Conservation (phyloP, 2,113 vertebrate species). For the Lethenteron reissneri region DNA sequence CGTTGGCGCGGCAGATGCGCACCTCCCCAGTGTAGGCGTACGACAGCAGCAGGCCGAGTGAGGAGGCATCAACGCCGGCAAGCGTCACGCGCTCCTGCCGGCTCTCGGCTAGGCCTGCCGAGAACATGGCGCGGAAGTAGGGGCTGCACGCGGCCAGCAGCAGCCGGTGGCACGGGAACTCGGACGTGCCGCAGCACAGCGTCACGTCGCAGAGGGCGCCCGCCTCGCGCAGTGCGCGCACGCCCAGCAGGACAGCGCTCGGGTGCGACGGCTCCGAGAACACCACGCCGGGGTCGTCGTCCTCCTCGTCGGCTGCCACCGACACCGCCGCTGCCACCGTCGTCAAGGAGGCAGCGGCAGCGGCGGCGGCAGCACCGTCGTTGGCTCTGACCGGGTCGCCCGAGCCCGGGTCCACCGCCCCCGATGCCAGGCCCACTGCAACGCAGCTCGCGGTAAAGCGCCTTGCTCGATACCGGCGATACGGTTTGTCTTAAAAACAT, state of each 20-base stretch:
- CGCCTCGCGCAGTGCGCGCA: slow-evolving; percentile 34
- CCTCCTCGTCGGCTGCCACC: too few relatives aligned
- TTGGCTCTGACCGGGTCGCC: too few relatives aligned
- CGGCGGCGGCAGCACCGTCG: too few relatives aligned
- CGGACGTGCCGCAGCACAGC: slow-evolving; percentile 37
- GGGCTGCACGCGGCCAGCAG: slow-evolving; percentile 41
- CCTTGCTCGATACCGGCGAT: too few relatives aligned
- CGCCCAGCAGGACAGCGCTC: slow-evolving; percentile 32
- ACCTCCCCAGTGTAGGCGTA: slow-evolving; percentile 88
- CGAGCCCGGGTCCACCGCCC: too few relatives aligned
- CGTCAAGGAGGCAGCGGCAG: too few relatives aligned
- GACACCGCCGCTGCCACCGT: too few relatives aligned
- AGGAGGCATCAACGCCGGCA: slow-evolving; percentile 66
- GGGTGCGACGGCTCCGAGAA: slow-evolving; percentile 31
- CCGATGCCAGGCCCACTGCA: too few relatives aligned
- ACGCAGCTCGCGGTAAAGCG: too few relatives aligned
- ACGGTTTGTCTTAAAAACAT: too few relatives aligned
- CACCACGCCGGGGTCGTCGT: slow-evolving; percentile 10
- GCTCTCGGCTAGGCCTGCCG: slow-evolving; percentile 34
- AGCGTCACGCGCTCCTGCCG: slow-evolving; percentile 40
- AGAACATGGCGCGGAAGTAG: slow-evolving; percentile 45
- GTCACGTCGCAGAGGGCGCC: slow-evolving; percentile 42
- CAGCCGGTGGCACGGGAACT: slow-evolving; percentile 41
- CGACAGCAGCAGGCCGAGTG: slow-evolving; percentile 66
- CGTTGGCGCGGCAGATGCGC: slow-evolving; percentile 63